A percentile compares a stretch with the other conserved stretches of the same genome.
These are phyloP conservation scores for Poeciliopsis turneri DNA, from an alignment of 2,797 vertebrate species.

Conservation along the genomic window DNA sequence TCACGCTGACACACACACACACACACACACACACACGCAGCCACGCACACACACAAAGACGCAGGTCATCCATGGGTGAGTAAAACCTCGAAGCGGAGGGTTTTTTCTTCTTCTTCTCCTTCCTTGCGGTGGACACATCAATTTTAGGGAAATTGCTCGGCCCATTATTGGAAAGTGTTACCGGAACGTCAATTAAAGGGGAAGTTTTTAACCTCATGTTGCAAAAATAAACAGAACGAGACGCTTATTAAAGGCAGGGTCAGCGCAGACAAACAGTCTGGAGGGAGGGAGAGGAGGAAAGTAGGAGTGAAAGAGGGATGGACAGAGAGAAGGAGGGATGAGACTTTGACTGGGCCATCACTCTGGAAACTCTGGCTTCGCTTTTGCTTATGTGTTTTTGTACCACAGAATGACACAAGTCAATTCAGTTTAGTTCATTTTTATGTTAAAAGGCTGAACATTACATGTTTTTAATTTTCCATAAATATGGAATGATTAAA, in stretches of 20 bases:
- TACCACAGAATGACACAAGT: background rate
- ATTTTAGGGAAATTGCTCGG: slow-evolving; percentile 81
- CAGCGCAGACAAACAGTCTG: slow-evolving; percentile 80
- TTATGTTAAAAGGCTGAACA: background rate
- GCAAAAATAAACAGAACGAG: slow-evolving; percentile 77
- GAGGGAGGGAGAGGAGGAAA: slow-evolving; percentile 47
- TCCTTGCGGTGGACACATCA: slow-evolving; percentile 79
- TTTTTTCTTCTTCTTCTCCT: background rate
- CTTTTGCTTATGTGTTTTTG: background rate
- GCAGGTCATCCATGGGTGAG: slow-evolving; percentile 76
- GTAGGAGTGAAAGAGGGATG: slow-evolving; percentile 49
- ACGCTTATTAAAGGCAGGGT: slow-evolving; percentile 78
- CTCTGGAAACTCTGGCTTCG: background rate
- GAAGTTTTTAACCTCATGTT: slow-evolving; percentile 81
- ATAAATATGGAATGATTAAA: background rate
- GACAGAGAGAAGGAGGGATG: slow-evolving; percentile 64
- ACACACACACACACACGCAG: slow-evolving; percentile 46
- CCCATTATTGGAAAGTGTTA: slow-evolving; percentile 84
- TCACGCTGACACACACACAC: slow-evolving; percentile 58
- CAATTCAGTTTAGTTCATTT: background rate
- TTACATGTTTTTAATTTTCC: background rate
- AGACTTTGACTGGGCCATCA: background rate
- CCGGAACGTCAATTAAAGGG: slow-evolving; percentile 83
- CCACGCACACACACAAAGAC: slow-evolving; percentile 43
- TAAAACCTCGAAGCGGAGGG: slow-evolving; percentile 69